Conservation (phyloP, 2,888 invertebrate genomes). For the Mythimna pallens region DNA sequence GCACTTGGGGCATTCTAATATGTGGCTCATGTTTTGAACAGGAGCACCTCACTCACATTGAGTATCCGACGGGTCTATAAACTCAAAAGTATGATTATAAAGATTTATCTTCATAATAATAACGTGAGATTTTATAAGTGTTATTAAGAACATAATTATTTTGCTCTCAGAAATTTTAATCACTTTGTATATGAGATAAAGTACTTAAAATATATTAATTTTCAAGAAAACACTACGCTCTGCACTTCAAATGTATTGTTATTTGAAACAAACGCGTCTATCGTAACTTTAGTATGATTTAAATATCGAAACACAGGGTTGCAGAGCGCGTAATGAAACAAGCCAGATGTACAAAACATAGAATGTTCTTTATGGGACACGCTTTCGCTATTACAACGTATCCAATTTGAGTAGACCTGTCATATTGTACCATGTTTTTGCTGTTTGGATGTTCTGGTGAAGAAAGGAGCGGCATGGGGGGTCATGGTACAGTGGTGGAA, state of each 20-base stretch:
- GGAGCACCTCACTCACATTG: no score
- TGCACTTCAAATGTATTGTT: conserved; percentile 50
- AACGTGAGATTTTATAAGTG: conserved; percentile 23
- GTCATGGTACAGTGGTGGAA: conserved; percentile 69
- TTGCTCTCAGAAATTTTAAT: conserved; percentile 47
- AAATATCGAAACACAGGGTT: conserved; percentile 71
- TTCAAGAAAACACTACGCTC: conserved; percentile 37
- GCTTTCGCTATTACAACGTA: conserved; percentile 83
- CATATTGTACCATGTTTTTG: conserved; percentile 67
- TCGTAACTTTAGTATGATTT: conserved; percentile 68
- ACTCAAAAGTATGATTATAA: conserved; percentile 17
- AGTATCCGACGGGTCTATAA: no score
- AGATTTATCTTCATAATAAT: conserved; percentile 24
- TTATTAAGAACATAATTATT: conserved; percentile 43
- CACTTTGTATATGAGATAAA: conserved; percentile 35
- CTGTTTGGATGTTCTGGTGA: conserved; percentile 65
- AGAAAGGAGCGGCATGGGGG: conserved; percentile 63
- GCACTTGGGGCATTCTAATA: no score
- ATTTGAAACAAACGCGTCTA: conserved; percentile 40
- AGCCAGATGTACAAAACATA: conserved; percentile 87
- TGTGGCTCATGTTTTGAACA: no score
- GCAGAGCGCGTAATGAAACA: conserved; percentile 81
- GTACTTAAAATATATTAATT: conserved; percentile 51
- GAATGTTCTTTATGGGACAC: conserved; percentile 87
- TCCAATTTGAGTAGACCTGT: conserved; percentile 79